Conservation (phyloP, 2,888 invertebrate genomes). For the Slavum lentiscoides region DNA sequence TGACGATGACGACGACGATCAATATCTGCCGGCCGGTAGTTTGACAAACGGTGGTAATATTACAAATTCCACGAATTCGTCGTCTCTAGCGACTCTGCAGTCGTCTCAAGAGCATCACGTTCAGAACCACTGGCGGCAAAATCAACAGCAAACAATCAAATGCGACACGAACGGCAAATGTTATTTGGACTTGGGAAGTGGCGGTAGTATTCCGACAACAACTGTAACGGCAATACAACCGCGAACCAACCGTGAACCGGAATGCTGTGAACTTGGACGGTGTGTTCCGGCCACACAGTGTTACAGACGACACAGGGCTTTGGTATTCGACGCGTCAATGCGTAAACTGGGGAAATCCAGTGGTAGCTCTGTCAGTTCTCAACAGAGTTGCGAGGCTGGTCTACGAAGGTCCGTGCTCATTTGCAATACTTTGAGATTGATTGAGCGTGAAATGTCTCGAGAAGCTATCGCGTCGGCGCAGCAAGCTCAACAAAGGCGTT, state of each 20-base stretch:
- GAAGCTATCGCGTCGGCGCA: slow-evolving; percentile 58
- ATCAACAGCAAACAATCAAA: slow-evolving; percentile 75
- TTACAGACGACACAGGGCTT: slow-evolving; percentile 82
- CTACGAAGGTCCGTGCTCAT: slow-evolving; percentile 88
- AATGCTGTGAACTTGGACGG: slow-evolving; percentile 67
- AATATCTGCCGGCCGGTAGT: slow-evolving; percentile 41
- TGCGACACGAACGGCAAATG: slow-evolving; percentile 88
- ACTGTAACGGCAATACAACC: background rate
- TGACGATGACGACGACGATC: slow-evolving; percentile 31
- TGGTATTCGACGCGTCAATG: slow-evolving; percentile 89
- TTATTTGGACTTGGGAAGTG: slow-evolving; percentile 81
- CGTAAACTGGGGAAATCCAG: slow-evolving; percentile 72
- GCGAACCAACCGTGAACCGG: slow-evolving; percentile 58
- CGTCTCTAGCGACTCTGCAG: background rate
- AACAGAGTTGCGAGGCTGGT: slow-evolving; percentile 87
- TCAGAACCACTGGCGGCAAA: slow-evolving; percentile 39
- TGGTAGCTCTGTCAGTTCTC: slow-evolving; percentile 64
- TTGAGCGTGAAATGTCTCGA: slow-evolving; percentile 84
- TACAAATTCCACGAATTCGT: slow-evolving; percentile 22
- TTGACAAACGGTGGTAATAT: slow-evolving; percentile 7
- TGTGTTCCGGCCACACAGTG: slow-evolving; percentile 67
- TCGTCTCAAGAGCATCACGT: slow-evolving; percentile 17
- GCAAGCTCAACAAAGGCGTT: slow-evolving; percentile 38
- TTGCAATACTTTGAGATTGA: slow-evolving; percentile 85
- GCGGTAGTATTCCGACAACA: slow-evolving; percentile 57